Base-by-base conservation (phyloP, 2,113 vertebrate genomes). In the Varanus komodoensis region DNA sequence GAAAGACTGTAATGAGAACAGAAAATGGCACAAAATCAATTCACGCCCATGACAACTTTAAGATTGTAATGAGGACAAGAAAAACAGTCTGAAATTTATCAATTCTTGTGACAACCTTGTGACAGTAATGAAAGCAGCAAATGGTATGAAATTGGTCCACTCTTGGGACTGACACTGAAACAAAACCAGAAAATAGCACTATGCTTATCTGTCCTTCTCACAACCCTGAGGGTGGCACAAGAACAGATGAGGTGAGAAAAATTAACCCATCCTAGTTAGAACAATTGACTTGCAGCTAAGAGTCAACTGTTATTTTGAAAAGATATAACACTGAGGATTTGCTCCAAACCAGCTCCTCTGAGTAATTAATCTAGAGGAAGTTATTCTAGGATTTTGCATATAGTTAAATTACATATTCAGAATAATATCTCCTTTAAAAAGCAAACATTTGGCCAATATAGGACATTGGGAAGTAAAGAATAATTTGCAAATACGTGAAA, bases 31-130 rank as follows among this genome's bases (percentile, higher is more conserved):
- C 94, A 95, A 95, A 97, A 96, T 97, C 96, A 95, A 97, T 97
- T 96, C 95, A 96, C 96, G 96, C 96, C 97, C 96, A 96, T 94
- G 96, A 97, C 96, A 97, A 97, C 95, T 95, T 97, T 96, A 96
- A 97, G 96, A 97, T 96, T 96, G 95, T 97, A 97, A 97, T 96
- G 96, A 97, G 97, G 96, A 97, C 96, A 96, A 97, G 96, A 98
- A 97, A 97, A 97, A 97, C 96, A 97, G 96, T 94, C 96, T 97
- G 97, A 97, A 97, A 97, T 97, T 95, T 97, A 97, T 98, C 97
- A 97, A 95, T 97, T 97, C 95, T 96, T 96, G 90, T 97, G 97
- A 97, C 97, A 98, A 97, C 95, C 95, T 96, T 95, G 95, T 97
- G 96, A 97, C 96, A 96, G 96, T 96, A 95, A 96, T 92, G 95